Conservation (phyloP, 2,797 vertebrate genomes). For the Coregonus ussuriensis region DNA sequence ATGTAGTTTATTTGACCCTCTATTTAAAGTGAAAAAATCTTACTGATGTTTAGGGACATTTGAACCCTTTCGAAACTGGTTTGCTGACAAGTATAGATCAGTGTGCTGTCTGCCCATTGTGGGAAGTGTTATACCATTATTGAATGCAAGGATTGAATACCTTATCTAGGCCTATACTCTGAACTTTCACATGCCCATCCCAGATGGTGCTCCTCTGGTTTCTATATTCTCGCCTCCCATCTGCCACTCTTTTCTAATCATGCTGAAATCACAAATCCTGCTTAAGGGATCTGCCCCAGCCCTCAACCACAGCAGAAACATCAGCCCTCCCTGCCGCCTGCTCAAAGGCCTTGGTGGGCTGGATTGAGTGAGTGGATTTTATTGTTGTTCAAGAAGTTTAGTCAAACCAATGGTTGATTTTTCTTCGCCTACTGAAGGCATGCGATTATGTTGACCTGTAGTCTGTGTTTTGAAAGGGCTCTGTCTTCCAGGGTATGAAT, state of each 20-base stretch:
- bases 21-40: neutral
- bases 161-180: neutral
- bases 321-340: neutral
- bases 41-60: neutral
- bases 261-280: conserved; percentile 28
- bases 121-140: neutral
- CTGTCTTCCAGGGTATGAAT: neutral
- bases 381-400: conserved; percentile 7
- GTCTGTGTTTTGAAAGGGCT: conserved; percentile 1
- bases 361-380: neutral
- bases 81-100: neutral
- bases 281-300: conserved; percentile 24
- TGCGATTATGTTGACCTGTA: neutral
- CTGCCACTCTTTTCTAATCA: conserved; percentile 21
- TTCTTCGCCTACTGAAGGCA: neutral
- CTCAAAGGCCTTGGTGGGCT: neutral
- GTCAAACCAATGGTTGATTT: neutral
- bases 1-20: neutral
- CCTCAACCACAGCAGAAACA: neutral
- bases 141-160: neutral
- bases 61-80: neutral
- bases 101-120: neutral
- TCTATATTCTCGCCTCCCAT: neutral
- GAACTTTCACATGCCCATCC: neutral
- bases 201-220: neutral